Base-by-base conservation (phyloP, 2,797 vertebrate genomes). In the Halcyon chelicuti region DNA sequence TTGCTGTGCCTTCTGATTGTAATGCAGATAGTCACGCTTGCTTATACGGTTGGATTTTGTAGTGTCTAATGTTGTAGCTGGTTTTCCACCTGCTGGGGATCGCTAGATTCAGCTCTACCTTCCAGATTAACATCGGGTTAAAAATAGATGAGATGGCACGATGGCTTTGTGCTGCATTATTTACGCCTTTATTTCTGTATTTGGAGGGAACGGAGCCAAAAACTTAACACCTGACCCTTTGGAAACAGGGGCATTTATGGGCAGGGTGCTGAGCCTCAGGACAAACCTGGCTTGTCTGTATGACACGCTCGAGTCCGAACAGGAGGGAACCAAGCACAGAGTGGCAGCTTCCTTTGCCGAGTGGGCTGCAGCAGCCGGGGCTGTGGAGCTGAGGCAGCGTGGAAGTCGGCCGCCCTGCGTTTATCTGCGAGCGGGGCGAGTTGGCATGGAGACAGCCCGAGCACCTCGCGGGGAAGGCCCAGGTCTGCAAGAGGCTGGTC, bases 101-200 rank as follows among this genome's bases (percentile, higher is more conserved):
- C 2, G 7, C 33, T 91, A 6, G 14, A 21, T 78, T 73, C 55
- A 55, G 74, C 35, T 85, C 42, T 63, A 9, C 62, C 55, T 73
- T 66, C 37, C 76, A 60, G 35, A 44, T 76, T 26, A 81, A 58
- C 8, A 3, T 33, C 1, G 3, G 31, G 62, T 84, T 96, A 84
- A 91, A 94, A 94, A 86, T 76, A 93, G 82, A 60, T 33, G n/a
- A 44, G 12, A 25, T 0, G 17, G 71, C 39, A 4, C 31, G 40
- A 1, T 16, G 79, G 86, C 47, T 93, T 74, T 74, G 70, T 2
- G 1, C 88, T 95, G 91, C 77, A 87, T 95, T 92, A 96, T 90
- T 94, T 74, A 90, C 25, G 6, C n/a, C 61, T 92, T 95, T 81
- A 60, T 91, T 90, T 96, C 91, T 93, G 58, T 84, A 8, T 66